phyloP scores from a whole-genome alignment of 2,888 invertebrate species.

The Nemapogon koenigi region DNA sequence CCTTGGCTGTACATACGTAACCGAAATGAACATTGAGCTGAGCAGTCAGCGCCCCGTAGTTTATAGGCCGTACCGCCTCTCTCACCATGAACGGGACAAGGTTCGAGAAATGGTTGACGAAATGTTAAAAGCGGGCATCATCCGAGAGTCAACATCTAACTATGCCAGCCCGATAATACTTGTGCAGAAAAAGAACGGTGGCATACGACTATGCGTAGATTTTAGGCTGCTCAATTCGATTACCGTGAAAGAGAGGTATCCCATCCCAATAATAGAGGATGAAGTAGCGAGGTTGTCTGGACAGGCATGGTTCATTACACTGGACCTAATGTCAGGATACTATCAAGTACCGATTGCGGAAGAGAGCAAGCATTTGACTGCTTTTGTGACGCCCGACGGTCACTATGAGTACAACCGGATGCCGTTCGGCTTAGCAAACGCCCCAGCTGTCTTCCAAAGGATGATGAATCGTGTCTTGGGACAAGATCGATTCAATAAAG shows the following conservation, averaged over 20 bases:
- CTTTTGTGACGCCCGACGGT: conserved; percentile 11
- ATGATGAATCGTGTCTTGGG: conserved; percentile 16
- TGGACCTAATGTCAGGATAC: conserved; percentile 16
- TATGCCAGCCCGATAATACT: conserved; percentile 20
- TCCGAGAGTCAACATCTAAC: conserved; percentile 17
- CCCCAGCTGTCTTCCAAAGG: too few species aligned
- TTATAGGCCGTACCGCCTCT: conserved; percentile 19
- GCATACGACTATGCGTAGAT: conserved; percentile 15
- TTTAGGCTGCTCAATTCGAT: conserved; percentile 18
- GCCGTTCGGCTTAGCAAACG: conserved; percentile 21
- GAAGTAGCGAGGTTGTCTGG: conserved; percentile 16
- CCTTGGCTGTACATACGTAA: conserved; percentile 16
- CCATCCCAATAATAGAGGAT: conserved; percentile 18
- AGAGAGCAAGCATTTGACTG: conserved; percentile 3
- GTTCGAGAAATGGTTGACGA: conserved; percentile 18
- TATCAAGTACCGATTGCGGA: conserved; percentile 18
- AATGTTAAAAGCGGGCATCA: conserved; percentile 18
- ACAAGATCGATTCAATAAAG: conserved; percentile 11
- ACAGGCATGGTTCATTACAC: conserved; percentile 15
- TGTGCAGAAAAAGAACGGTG: conserved; percentile 15
- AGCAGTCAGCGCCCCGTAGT: conserved; percentile 16
- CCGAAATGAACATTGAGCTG: conserved; percentile 17
- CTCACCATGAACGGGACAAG: conserved; percentile 17
- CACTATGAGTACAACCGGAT: conserved; percentile 21
- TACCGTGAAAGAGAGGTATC: conserved; percentile 17